Base-by-base conservation (phyloP, 2,888 invertebrate species). In the Spodoptera littoralis region DNA sequence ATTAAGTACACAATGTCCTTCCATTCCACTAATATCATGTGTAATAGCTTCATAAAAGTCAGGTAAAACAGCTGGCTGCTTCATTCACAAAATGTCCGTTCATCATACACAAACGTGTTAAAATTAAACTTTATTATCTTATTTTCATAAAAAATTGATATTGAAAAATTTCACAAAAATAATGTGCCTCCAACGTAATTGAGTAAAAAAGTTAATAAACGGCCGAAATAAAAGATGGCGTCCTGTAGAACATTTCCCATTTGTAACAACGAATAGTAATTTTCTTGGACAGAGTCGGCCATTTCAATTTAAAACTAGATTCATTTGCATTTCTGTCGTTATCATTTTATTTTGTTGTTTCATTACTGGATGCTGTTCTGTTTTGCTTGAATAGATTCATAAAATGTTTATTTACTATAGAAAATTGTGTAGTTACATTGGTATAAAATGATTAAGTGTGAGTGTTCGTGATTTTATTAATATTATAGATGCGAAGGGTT, bases 251-350 rank as follows among this genome's bases (percentile, higher is more conserved):
- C 69, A 76, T 76, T 79, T 73, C 65, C 76, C 81, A 77, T 81
- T 78, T 72, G 53, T 65, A 73, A 81, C 69, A 69, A 63, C 73
- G 75, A 80, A 81, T 75, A 75, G 71, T 73, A 80, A 81, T 80
- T 74, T 74, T 68, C 72, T 75, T 63, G 72, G 73, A 72, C 67
- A 60, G 70, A 76, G 68, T 72, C 65, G 71, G 76, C 71, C 72
- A 81, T 83, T 83, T 85, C 80, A 83, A 85, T 83, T 84, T 81
- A 70, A 79, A 79, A 81, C 80, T 78, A 76, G 79, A 73, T 76
- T 70, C 76, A 84, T 85, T 85, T 82, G 80, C 84, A 82, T 85
- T 83, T 80, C 64, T 71, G 78, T 80, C 75, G 74, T 77, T 73
- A 68, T 74, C 67, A 77, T 79, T 76, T 76, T 66, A 54, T 69